phyloP scores from a whole-genome alignment of 1,140 invertebrate species.

The Nasonia longicornis region DNA sequence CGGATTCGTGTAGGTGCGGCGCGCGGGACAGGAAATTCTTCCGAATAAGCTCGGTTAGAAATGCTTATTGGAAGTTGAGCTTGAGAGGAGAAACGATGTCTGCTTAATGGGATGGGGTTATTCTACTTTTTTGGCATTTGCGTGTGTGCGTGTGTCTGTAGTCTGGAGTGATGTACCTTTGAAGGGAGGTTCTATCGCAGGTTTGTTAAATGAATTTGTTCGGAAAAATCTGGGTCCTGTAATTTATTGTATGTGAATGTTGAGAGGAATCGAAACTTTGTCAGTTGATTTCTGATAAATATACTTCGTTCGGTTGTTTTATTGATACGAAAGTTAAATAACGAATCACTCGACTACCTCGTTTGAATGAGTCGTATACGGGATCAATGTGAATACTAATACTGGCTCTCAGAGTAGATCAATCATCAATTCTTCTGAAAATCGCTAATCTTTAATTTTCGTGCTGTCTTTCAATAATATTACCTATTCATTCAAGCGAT shows the following conservation, averaged over 20 bases:
- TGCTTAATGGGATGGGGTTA: neutral
- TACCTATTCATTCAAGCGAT: too few relatives aligned
- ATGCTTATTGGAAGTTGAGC: slow-evolving; percentile 25
- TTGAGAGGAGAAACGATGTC: neutral
- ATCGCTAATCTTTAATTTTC: neutral
- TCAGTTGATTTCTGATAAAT: too few relatives aligned
- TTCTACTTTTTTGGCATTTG: neutral
- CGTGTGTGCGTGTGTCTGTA: too few relatives aligned
- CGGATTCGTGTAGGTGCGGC: neutral
- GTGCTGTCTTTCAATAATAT: neutral
- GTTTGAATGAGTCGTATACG: too few relatives aligned
- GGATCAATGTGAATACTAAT: too few relatives aligned
- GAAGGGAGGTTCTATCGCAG: neutral
- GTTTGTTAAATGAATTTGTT: neutral
- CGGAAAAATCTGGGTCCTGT: neutral
- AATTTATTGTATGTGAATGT: neutral
- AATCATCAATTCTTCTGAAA: too few relatives aligned
- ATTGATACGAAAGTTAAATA: neutral
- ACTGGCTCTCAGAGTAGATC: too few relatives aligned
- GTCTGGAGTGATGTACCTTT: too few relatives aligned
- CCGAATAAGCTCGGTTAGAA: slow-evolving; percentile 12
- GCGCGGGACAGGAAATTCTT: neutral
- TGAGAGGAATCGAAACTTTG: too few relatives aligned
- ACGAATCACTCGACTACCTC: neutral
- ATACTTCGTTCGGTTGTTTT: neutral